phyloP scores from a whole-genome alignment of 2,113 vertebrate genomes.

The Gavialis gangeticus region DNA sequence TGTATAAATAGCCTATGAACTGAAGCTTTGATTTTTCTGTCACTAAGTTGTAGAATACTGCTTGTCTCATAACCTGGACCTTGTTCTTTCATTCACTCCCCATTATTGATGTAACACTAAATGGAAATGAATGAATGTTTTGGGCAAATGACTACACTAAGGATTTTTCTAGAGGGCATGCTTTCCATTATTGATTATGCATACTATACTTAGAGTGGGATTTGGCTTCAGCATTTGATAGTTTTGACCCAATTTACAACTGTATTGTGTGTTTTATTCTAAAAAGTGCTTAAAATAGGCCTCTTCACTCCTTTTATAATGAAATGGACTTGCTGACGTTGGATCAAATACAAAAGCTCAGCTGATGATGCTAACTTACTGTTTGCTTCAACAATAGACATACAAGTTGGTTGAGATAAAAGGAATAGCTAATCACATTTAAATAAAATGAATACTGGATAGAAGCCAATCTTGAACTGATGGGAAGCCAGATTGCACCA shows the following conservation, averaged over 20 bases:
- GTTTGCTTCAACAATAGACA: background rate
- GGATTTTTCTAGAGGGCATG: background rate
- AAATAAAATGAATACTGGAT: background rate
- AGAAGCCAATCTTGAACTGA: background rate
- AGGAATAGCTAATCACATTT: background rate
- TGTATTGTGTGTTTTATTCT: background rate
- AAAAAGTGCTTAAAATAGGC: background rate
- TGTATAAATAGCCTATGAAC: background rate
- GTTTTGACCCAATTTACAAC: background rate
- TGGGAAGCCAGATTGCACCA: background rate
- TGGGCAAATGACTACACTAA: background rate
- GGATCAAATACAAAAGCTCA: conserved; percentile 34
- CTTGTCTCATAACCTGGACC: background rate
- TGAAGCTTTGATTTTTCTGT: background rate
- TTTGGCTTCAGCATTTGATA: background rate
- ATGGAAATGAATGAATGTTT: background rate
- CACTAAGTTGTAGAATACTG: background rate
- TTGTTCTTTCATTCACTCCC: background rate
- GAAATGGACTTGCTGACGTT: background rate
- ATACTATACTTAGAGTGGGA: background rate
- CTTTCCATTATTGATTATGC: background rate
- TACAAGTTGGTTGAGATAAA: background rate
- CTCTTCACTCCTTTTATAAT: background rate
- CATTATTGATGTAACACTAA: background rate
- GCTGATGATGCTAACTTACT: background rate